Evolutionary conservation across 2,888 invertebrate genomes (phyloP).

Genomic region (Xestia c-nigrum): DNA sequence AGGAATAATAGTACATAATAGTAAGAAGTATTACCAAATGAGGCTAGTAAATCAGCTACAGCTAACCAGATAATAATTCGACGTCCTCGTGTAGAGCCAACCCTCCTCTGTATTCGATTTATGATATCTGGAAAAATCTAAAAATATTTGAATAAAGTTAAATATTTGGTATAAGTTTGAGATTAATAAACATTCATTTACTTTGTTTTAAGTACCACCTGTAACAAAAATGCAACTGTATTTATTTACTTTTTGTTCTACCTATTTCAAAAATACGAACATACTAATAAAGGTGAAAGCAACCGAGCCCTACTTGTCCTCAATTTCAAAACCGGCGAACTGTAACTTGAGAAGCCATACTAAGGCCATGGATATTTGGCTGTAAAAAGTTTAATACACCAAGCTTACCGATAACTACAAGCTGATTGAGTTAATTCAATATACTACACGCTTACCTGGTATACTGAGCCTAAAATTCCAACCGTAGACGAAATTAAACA

Average conservation of each 20-base stretch:
- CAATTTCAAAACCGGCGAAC: constrained; percentile 34
- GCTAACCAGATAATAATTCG: constrained; percentile 95
- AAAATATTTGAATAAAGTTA: constrained; percentile 61
- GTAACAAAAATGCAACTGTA: not conserved
- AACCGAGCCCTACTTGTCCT: constrained; percentile 10
- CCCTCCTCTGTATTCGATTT: constrained; percentile 85
- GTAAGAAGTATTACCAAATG: constrained; percentile 91
- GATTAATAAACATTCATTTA: not conserved
- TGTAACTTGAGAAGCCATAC: constrained; percentile 57
- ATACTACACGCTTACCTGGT: constrained; percentile 91
- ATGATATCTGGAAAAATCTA: constrained; percentile 92
- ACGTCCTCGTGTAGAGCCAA: constrained; percentile 92
- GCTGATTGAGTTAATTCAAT: not conserved
- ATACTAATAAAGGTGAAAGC: constrained; percentile 6
- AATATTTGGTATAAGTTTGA: not conserved
- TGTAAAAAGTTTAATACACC: not conserved
- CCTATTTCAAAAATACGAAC: not conserved
- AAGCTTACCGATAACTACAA: not conserved
- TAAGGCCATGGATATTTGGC: not conserved
- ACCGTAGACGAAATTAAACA: constrained; percentile 93
- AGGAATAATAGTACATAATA: not conserved
- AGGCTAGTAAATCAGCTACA: constrained; percentile 94
- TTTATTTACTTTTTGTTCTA: not conserved
- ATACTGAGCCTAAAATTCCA: constrained; percentile 94
- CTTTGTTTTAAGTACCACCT: not conserved